These are phyloP conservation scores for Hoplostethus mediterraneus DNA, from an alignment of 2,797 vertebrate genomes.

Conservation along the genomic window DNA sequence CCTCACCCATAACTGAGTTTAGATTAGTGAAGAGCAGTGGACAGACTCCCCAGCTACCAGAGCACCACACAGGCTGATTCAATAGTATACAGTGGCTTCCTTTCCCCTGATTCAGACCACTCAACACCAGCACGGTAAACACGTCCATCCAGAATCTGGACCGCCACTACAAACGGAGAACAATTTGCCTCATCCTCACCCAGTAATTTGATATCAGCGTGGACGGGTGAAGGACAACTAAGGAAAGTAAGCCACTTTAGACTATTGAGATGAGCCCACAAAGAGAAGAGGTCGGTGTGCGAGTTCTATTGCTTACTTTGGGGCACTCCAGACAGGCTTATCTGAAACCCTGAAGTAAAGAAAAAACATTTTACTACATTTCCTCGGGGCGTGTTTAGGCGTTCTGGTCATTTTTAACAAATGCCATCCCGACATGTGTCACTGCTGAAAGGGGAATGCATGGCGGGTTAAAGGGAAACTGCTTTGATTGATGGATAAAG, in stretches of 20 bases:
- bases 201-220: conserved; percentile 5
- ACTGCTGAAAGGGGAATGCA: conserved; percentile 18
- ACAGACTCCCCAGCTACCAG: conserved; percentile 86
- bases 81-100: conserved; percentile 69
- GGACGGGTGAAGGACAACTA: conserved; percentile 14
- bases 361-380: conserved; percentile 83
- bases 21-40: conserved; percentile 77
- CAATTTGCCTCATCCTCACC: background rate
- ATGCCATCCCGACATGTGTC: conserved; percentile 21
- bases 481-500: background rate
- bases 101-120: conserved; percentile 20
- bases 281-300: conserved; percentile 62
- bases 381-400: conserved; percentile 31
- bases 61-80: conserved; percentile 75
- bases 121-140: background rate
- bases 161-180: background rate
- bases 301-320: conserved; percentile 86
- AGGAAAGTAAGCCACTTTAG: conserved; percentile 59
- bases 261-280: conserved; percentile 66
- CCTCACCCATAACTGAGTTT: conserved; percentile 51
- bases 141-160: conserved; percentile 8
- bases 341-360: conserved; percentile 92
- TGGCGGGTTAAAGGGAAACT: conserved; percentile 7
- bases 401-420: conserved; percentile 18
- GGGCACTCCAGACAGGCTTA: conserved; percentile 91